These are phyloP conservation scores for Rhinella marina DNA, from an alignment of 2,797 vertebrate species.

Conservation along the genomic window DNA sequence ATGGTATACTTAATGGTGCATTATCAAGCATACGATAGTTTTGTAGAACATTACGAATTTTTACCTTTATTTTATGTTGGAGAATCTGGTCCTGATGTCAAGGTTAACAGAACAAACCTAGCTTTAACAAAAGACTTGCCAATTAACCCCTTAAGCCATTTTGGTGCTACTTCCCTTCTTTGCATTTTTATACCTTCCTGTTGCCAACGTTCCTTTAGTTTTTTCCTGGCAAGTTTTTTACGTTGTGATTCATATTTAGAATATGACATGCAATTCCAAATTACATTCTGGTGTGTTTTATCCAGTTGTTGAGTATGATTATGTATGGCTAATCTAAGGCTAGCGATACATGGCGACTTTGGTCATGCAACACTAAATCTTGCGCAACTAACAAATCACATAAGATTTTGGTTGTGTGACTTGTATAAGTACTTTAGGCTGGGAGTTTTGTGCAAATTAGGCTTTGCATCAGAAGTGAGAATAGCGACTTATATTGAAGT, in stretches of 20 bases:
- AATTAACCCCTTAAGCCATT: background rate
- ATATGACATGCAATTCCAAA: background rate
- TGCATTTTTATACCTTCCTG: background rate
- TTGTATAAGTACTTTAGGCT: no score
- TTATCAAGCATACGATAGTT: background rate
- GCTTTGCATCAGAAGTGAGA: no score
- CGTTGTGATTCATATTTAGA: background rate
- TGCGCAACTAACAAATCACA: no score
- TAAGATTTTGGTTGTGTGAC: no score
- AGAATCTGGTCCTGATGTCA: background rate
- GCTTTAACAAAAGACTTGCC: background rate
- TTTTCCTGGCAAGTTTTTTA: background rate
- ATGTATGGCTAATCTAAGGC: background rate
- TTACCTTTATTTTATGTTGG: background rate
- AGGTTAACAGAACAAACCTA: background rate
- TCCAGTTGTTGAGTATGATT: background rate
- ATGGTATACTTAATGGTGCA: background rate
- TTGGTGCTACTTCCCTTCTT: background rate
- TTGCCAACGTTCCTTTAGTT: background rate
- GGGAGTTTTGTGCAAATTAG: no score
- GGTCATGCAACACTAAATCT: no score
- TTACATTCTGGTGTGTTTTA: background rate
- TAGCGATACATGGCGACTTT: background rate
- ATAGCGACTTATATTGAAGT: no score
- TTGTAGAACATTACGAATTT: background rate